Conservation (phyloP, 23 tunicate genomes). For the Styela clava region DNA sequence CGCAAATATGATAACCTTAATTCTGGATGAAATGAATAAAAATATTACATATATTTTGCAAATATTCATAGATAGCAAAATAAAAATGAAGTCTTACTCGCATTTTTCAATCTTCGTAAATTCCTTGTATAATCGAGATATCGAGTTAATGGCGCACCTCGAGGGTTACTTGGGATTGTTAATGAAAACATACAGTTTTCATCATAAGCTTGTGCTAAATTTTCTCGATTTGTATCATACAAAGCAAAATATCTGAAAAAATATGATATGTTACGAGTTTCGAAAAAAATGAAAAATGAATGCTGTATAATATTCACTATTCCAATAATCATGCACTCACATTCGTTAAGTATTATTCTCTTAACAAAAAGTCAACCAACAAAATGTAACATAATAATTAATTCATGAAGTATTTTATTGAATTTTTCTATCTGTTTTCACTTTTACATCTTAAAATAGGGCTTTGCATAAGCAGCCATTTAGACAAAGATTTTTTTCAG, state of each 20-base stretch:
- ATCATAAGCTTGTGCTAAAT: slow-evolving; percentile 46
- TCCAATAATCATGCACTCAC: no score
- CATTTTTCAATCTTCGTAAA: slow-evolving; percentile 33
- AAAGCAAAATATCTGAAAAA: slow-evolving; percentile 52
- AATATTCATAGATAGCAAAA: no score
- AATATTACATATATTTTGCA: background rate
- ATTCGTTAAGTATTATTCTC: no score
- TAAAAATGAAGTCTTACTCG: slow-evolving; percentile 8
- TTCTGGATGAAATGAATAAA: background rate
- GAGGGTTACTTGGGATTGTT: slow-evolving; percentile 55
- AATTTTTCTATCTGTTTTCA: no score
- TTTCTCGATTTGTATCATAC: slow-evolving; percentile 38
- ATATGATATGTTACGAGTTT: background rate
- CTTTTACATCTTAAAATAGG: no score
- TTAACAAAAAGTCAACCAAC: no score
- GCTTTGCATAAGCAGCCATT: no score
- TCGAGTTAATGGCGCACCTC: slow-evolving; percentile 49
- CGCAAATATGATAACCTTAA: slow-evolving; percentile 25
- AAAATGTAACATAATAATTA: no score
- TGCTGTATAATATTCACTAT: no score
- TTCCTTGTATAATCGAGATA: slow-evolving; percentile 45
- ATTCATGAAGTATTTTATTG: no score
- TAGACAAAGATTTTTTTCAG: no score
- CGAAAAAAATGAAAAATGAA: background rate
- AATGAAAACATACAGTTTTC: slow-evolving; percentile 36